Conservation (phyloP, 2,113 vertebrate species). For the Poecile atricapillus region DNA sequence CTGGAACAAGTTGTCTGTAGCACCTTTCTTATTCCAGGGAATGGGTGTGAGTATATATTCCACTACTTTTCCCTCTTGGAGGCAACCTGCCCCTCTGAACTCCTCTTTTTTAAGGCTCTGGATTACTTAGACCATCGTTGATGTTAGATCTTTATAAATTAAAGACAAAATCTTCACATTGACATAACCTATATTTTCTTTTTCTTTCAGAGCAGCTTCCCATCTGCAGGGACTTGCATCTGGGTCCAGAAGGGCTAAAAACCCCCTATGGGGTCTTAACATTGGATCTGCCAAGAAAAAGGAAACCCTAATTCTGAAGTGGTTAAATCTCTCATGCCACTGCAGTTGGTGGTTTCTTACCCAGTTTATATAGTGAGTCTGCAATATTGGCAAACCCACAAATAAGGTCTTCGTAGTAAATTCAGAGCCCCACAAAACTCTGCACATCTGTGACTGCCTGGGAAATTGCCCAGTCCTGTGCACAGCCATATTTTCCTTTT, state of each 20-base stretch:
- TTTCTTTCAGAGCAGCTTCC: neutral
- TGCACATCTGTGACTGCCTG: conserved; percentile 19
- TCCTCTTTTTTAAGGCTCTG: neutral
- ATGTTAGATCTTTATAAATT: neutral
- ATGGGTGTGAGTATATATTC: neutral
- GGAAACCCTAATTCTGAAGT: neutral
- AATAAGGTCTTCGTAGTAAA: neutral
- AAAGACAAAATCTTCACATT: neutral
- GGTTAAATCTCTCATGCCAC: neutral
- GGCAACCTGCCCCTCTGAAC: neutral
- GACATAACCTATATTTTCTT: neutral
- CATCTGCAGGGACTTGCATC: neutral
- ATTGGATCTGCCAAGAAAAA: neutral
- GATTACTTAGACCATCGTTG: neutral
- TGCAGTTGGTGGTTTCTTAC: neutral
- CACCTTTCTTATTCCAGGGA: neutral
- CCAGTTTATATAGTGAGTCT: neutral
- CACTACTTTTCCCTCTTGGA: neutral
- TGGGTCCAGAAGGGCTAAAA: neutral
- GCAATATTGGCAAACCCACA: neutral
- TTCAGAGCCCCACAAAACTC: neutral
- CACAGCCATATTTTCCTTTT: neutral
- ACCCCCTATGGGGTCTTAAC: neutral
- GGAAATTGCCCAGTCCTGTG: neutral
- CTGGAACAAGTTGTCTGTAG: neutral